These are phyloP conservation scores for Ephydatia muelleri DNA, from an alignment of 37 sponge, comb jelly and placozoan genomes.

Conservation along the genomic window DNA sequence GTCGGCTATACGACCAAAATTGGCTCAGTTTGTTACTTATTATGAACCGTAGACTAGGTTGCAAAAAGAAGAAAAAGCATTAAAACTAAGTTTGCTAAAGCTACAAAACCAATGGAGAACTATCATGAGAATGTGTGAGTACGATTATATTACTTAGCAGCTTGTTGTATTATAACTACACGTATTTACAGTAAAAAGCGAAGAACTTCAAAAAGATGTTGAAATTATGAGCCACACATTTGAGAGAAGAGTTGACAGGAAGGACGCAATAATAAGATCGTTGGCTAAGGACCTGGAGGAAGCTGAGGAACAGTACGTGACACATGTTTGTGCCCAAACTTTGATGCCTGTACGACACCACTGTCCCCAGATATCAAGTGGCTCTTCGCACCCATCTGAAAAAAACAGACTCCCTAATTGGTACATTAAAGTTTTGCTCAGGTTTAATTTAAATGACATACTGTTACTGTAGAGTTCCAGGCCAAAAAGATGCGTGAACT, in stretches of 20 bases:
- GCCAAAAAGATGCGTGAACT: constrained; percentile 55
- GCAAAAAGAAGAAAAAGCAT: constrained; percentile 84
- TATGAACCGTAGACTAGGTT: constrained; percentile 71
- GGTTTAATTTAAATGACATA: neutral
- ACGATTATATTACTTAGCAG: neutral
- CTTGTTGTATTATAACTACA: no score
- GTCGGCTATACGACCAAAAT: neutral
- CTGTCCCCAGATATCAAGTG: constrained; percentile 44
- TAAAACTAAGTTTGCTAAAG: constrained; percentile 86
- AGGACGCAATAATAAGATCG: constrained; percentile 88
- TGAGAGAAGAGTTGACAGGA: constrained; percentile 91
- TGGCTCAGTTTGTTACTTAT: neutral
- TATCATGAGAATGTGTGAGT: constrained; percentile 91
- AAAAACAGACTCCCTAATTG: constrained; percentile 75
- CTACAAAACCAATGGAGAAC: constrained; percentile 95
- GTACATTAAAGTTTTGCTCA: constrained; percentile 6
- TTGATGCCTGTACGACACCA: neutral
- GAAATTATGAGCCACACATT: constrained; percentile 88
- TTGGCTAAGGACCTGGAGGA: constrained; percentile 90
- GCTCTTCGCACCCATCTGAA: constrained; percentile 81
- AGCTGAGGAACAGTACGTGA: constrained; percentile 90
- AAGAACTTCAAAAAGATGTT: constrained; percentile 82
- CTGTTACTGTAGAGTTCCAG: constrained; percentile 86
- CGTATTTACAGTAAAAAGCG: constrained; percentile 90
- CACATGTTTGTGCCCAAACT: neutral